phyloP scores from a whole-genome alignment of 2,113 vertebrate species.

The Podarcis cretensis region DNA sequence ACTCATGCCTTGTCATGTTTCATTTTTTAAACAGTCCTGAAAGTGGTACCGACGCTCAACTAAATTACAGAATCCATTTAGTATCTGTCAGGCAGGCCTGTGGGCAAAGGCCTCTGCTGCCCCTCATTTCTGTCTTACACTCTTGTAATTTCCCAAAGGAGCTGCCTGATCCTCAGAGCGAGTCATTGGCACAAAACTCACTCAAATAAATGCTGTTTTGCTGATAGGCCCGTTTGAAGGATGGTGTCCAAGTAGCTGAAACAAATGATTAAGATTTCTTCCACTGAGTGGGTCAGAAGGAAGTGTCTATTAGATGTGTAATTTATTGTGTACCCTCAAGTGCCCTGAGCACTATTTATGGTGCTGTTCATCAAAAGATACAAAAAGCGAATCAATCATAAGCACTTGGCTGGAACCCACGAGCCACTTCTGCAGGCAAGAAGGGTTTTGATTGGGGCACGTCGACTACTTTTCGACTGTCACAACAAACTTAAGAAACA shows the following conservation, averaged over 20 bases:
- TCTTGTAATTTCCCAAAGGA: slow-evolving; percentile 49
- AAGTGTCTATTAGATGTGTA: slow-evolving; percentile 46
- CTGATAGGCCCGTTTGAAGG: background rate
- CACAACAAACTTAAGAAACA: background rate
- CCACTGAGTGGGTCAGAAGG: slow-evolving; percentile 29
- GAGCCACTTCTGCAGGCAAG: background rate
- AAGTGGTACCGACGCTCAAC: slow-evolving; percentile 22
- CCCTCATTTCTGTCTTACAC: slow-evolving; percentile 17
- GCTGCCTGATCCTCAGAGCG: background rate
- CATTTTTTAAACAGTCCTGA: slow-evolving; percentile 28
- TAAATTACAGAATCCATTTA: slow-evolving; percentile 34
- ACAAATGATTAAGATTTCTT: background rate
- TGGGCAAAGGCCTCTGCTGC: background rate
- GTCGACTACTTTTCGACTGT: background rate
- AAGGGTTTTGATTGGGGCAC: background rate
- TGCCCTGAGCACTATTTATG: slow-evolving; percentile 38
- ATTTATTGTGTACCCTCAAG: slow-evolving; percentile 42
- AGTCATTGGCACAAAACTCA: background rate
- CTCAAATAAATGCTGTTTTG: background rate
- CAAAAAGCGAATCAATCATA: slow-evolving; percentile 19
- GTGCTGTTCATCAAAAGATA: slow-evolving; percentile 26
- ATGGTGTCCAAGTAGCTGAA: background rate
- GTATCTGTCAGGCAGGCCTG: slow-evolving; percentile 9
- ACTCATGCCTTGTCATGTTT: slow-evolving; percentile 37
- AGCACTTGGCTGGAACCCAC: background rate